Evolutionary conservation across 2,797 vertebrate species (phyloP), one percentile per base, ranked within the genome.

Genomic region (Pygocentrus nattereri): DNA sequence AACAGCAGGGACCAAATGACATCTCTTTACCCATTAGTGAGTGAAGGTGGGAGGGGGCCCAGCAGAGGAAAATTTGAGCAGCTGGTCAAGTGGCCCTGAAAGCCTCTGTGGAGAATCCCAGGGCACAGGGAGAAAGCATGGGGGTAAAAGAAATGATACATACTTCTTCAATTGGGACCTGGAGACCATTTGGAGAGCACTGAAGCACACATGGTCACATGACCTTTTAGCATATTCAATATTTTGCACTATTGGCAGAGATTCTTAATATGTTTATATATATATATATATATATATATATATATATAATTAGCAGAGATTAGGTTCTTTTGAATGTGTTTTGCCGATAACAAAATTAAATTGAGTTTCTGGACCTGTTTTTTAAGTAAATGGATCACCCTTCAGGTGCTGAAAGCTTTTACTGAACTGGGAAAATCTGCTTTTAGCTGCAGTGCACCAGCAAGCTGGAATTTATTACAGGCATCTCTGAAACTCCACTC

Each of bases 21-120:
- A 78, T 31, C 69, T 64, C 44, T n/a, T 75, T 44, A 74, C 64
- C 74, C 71, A 71, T 82, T 84, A 76, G 80, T 69, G 74, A 87
- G 61, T 0, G 68, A 72, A 11, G 25, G 68, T 23, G 72, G 16
- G 47, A 11, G 31, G 30, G 18, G 27, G 31, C 49, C 15, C 13
- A 7, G 11, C 38, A 54, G 27, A 19, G 47, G 54, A 69, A 86
- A 78, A 85, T 62, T 76, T 30, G 72, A 86, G 78, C 86, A 90
- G 86, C 86, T 87, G 86, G 84, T 88, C 75, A 87, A 88, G 81
- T 52, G 16, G 68, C 71, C 78, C 71, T 38, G 27, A 90, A 85
- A 85, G 81, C 59, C 56, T 75, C 68, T 79, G 25, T 12, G 7
- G 76, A 83, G 84, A 84, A 78, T 84, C 77, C 67, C 71, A 81